phyloP scores from a whole-genome alignment of 2,797 vertebrate species.

The Cygnus olor region DNA sequence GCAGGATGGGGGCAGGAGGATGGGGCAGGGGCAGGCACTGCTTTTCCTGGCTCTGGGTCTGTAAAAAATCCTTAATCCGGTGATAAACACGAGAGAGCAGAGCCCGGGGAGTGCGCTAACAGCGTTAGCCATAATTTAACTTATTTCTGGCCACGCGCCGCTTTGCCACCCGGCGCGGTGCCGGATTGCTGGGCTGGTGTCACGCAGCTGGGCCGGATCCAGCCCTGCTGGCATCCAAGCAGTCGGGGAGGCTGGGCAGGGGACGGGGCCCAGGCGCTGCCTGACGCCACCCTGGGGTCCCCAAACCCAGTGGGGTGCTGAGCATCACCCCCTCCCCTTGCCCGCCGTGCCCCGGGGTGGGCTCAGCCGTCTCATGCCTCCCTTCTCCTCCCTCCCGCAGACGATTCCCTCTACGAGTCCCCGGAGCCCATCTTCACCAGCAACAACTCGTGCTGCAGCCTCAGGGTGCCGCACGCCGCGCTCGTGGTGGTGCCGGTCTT shows the following conservation, averaged over 20 bases:
- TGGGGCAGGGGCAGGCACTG: not conserved
- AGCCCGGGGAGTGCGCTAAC: not conserved
- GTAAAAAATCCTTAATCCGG: not conserved
- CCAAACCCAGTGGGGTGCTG: rapidly evolving
- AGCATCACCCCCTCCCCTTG: not conserved
- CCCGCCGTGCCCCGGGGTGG: too few relatives aligned
- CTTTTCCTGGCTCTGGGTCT: not conserved
- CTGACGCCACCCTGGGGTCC: not conserved
- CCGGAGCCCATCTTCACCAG: conserved; percentile 97
- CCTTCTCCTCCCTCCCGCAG: conserved; percentile 69
- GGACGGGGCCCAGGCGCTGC: rapidly evolving
- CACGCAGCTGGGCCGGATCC: not conserved
- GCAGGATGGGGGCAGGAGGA: rapidly evolving
- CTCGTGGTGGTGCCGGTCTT: conserved; percentile 75
- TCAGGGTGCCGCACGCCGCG: conserved; percentile 68
- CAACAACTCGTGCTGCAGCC: conserved; percentile 84
- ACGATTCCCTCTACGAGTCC: conserved; percentile 93
- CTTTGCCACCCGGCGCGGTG: not conserved
- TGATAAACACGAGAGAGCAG: not conserved
- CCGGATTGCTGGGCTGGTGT: not conserved
- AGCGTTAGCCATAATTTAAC: not conserved
- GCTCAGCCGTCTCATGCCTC: not conserved
- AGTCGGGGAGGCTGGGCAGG: too few relatives aligned
- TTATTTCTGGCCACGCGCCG: not conserved
- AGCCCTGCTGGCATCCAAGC: not conserved